Base-by-base conservation (phyloP, 2,888 invertebrate genomes). In the Psococerastis gibbosa region DNA sequence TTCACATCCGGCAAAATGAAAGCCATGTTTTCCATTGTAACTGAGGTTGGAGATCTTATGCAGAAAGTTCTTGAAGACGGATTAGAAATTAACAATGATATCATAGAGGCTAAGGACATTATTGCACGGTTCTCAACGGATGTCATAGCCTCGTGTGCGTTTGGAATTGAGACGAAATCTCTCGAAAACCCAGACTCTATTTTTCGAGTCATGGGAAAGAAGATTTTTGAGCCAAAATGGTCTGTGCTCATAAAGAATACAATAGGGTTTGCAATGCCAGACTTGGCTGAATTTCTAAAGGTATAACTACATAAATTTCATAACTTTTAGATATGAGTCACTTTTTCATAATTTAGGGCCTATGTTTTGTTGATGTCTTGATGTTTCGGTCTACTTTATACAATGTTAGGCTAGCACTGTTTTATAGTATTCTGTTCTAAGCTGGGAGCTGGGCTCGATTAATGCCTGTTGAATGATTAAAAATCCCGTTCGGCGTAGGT, bases 1-100 rank as follows among this genome's bases (percentile, higher is more conserved):
- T 59, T 59, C 43, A 53, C 57, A 2, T 52, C 55, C 0, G 57
- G 56, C 16, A 56, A 56, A 43, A 52, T 59, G 47, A 56, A 54
- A 43, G 48, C 43, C 6, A 52, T 55, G 51, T 33, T 33, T 33
- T 17, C 33, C 9, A 3, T 33, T 3, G 17, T 33, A 3, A 3
- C 17, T 6, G 9, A 3, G 5, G 15, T 15, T 33, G 33, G 33
- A 17, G 17, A 33, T 6, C 16, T 16, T 16, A 4, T 33, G 33
- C 5, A 33, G 9, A 4, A 33, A 4, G 33, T 33, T 16, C 16
- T 33, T 3, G 9, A 33, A 9, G 9, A 9, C 9, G 6, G 3
- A 5, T 15, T 17, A 6, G 17, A 9, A 33, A 33, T 33, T n/a
- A n/a, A n/a, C 33, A 4, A 9, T 16, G 33, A 33, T 9, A 17